Conservation (phyloP, 2,797 vertebrate species). For the Caiman crocodilus region DNA sequence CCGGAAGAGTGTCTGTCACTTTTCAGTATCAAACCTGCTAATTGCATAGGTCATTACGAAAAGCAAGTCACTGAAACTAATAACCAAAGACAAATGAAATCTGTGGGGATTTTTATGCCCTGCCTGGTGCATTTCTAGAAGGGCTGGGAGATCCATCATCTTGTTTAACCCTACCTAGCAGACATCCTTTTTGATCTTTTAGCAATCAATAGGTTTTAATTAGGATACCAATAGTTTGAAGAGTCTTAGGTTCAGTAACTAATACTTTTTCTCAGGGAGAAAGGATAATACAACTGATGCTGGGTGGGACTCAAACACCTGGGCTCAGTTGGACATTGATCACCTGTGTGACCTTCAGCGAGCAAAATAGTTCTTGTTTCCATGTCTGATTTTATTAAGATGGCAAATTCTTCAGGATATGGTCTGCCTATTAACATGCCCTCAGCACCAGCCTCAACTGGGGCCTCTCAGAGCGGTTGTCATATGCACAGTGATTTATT, state of each 20-base stretch:
- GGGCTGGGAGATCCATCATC: not conserved
- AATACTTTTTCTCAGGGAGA: not conserved
- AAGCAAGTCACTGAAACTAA: not conserved
- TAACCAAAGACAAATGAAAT: not conserved
- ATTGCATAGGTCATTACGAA: not conserved
- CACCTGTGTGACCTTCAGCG: not conserved
- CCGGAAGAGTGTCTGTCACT: not conserved
- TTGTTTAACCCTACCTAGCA: not conserved
- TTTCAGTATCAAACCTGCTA: not conserved
- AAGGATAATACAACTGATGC: not conserved
- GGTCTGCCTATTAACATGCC: not conserved
- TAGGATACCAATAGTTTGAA: not conserved
- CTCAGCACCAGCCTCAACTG: not conserved
- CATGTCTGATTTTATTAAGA: not conserved
- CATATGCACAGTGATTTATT: not conserved
- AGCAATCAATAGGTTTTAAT: not conserved
- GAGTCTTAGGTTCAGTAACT: not conserved
- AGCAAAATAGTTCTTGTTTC: not conserved
- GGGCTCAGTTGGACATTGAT: not conserved
- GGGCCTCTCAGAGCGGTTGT: not conserved
- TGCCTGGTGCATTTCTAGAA: not conserved
- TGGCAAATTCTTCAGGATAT: not conserved
- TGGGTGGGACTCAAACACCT: not conserved
- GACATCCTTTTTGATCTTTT: not conserved
- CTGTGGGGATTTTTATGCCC: not conserved